These are phyloP conservation scores for Melanogrammus aeglefinus DNA, from an alignment of 2,797 vertebrate genomes.

Conservation along the genomic window DNA sequence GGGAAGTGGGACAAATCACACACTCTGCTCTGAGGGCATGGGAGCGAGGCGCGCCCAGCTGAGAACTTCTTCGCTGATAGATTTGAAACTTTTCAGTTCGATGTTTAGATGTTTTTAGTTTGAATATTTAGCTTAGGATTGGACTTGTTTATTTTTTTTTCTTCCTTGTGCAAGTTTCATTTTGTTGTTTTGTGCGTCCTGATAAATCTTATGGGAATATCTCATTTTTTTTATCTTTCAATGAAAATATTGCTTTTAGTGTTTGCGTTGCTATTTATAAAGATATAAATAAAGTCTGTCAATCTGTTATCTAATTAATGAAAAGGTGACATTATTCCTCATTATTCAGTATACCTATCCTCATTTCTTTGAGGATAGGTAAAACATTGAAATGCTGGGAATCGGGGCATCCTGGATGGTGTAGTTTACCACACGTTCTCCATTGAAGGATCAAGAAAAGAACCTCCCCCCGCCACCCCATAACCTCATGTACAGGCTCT, in stretches of 20 bases:
- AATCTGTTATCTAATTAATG: background rate
- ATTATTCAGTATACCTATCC: too few relatives aligned
- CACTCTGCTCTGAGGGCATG: constrained; percentile 35
- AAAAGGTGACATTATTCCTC: background rate
- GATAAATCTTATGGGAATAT: background rate
- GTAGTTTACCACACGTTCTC: background rate
- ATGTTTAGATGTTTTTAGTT: too few relatives aligned
- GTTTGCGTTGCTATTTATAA: background rate
- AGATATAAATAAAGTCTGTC: background rate
- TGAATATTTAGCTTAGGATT: background rate
- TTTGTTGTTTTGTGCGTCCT: background rate
- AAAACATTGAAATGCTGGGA: background rate
- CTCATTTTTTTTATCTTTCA: background rate
- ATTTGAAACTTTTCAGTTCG: background rate
- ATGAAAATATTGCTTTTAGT: background rate
- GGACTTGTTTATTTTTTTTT: background rate
- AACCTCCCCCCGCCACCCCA: background rate
- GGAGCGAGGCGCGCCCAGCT: constrained; percentile 12
- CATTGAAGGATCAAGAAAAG: background rate
- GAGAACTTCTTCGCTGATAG: background rate
- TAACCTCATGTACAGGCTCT: background rate
- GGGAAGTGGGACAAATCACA: constrained; percentile 56
- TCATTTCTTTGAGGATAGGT: background rate
- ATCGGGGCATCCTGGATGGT: background rate
- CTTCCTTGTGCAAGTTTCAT: background rate